Base-by-base conservation (phyloP, 1,140 invertebrate genomes). In the Penaeus japonicus region DNA sequence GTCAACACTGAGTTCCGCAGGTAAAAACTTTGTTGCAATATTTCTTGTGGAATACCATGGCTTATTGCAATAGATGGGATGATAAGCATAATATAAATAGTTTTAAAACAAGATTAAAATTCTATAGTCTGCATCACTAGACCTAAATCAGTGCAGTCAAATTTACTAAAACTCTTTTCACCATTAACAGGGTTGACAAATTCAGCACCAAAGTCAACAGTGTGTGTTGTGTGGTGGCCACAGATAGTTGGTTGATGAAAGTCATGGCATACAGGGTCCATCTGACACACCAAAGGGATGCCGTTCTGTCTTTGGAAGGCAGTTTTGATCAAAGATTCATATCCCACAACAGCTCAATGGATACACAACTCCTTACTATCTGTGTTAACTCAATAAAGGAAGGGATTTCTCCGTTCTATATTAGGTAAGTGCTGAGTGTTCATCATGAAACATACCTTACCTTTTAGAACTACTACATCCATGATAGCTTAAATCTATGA, bases 191-290 rank as follows among this genome's bases (percentile, higher is more conserved):
- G 89, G 93, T 96, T 89, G 95, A 97, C 91, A 97, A 97, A 93
- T 94, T 97, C 87, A 94, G 94, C 30, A 95, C 96, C 87, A 94
- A 95, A 79, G 94, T 95, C 77, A 96, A 94, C 92, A 94, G 95
- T 4, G 93, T 96, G 35, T 94, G 94, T 79, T 95, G 95, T 91
- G 93, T 97, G 54, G 94, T 97, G 90, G 96, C 95, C 7, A 97
- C 96, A 1, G 95, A 97, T 91, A 97, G 95, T 90, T 98, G 97
- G 97, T 95, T 98, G n/a, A 95, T 98, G 35, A 97, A 97, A 93
- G 94, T 97, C 2, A 94, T 95, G 0, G 95, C 96, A 75, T 97
- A 98, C 91, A 94, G 92, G 91, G 91, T 98, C 0, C 93, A 95
- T 91, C 91, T 97, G 70, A 95, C 95, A 0, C 95, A 96, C 92